Conservation (phyloP, 2,113 vertebrate genomes). For the Aplodontia rufa region DNA sequence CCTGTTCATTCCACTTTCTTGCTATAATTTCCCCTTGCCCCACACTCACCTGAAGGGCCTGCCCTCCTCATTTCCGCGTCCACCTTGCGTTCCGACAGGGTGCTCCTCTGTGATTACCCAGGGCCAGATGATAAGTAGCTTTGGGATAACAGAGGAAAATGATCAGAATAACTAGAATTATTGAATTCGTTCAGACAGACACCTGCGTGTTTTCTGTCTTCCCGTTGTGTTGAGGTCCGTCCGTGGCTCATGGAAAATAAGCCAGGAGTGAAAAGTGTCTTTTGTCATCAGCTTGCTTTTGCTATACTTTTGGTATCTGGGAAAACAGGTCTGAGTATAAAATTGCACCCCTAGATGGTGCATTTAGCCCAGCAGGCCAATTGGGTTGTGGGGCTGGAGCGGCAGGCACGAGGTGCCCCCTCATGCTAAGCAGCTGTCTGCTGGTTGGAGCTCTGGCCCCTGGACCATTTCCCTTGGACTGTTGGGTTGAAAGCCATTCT, state of each 20-base stretch:
- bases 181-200: neutral
- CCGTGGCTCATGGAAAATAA: neutral
- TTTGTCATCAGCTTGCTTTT: conserved; percentile 22
- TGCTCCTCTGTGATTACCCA: neutral
- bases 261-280: conserved; percentile 24
- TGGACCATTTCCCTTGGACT: neutral
- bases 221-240: neutral
- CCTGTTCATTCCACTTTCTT: neutral
- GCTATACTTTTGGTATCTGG: neutral
- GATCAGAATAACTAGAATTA: neutral
- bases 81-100: neutral
- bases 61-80: neutral
- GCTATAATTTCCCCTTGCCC: neutral
- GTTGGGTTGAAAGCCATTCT: neutral
- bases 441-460: neutral
- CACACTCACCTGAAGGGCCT: too few species aligned
- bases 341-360: neutral
- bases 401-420: neutral
- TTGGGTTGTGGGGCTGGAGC: neutral
- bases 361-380: neutral
- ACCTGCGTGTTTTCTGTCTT: conserved; percentile 11
- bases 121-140: neutral
- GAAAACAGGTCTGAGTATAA: conserved; percentile 8
- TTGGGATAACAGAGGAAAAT: neutral
- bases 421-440: neutral